phyloP scores from a whole-genome alignment of 2,797 vertebrate species.

The Scomberomorus guttatus region DNA sequence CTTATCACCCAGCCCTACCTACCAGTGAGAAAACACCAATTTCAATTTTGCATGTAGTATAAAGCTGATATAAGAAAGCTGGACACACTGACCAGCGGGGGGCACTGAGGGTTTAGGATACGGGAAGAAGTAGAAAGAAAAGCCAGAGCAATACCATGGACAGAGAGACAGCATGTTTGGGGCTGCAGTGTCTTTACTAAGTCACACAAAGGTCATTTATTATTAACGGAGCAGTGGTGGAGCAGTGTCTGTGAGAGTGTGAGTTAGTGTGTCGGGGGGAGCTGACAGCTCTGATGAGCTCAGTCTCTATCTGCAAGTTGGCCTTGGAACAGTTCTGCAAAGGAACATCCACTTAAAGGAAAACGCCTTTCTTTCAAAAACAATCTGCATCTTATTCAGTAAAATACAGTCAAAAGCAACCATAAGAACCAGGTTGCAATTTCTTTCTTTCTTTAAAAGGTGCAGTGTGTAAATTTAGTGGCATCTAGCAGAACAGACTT shows the following conservation, averaged over 20 bases:
- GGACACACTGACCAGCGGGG: background rate
- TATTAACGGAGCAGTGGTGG: conserved; percentile 75
- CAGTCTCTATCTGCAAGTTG: conserved; percentile 33
- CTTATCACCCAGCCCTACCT: too few species aligned
- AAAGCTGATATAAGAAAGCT: background rate
- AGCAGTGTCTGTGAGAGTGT: conserved; percentile 40
- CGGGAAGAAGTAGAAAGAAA: background rate
- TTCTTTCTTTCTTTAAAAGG: too few species aligned
- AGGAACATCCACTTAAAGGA: conserved; percentile 10
- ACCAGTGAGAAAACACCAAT: background rate
- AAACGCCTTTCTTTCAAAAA: background rate
- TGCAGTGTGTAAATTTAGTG: too few species aligned
- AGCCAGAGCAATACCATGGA: conserved; percentile 16
- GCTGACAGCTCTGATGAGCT: conserved; percentile 44
- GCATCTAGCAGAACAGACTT: too few species aligned
- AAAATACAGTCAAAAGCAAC: background rate
- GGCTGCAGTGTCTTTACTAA: conserved; percentile 55
- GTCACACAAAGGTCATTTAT: conserved; percentile 77
- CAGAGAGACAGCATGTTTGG: conserved; percentile 37
- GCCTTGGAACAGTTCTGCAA: conserved; percentile 18
- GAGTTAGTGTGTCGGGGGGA: conserved; percentile 18
- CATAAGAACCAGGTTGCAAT: too few species aligned
- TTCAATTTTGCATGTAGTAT: background rate
- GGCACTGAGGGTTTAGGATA: background rate
- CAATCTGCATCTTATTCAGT: background rate